Base-by-base conservation (phyloP, 2,797 vertebrate species). In the Enteromius viviparus region DNA sequence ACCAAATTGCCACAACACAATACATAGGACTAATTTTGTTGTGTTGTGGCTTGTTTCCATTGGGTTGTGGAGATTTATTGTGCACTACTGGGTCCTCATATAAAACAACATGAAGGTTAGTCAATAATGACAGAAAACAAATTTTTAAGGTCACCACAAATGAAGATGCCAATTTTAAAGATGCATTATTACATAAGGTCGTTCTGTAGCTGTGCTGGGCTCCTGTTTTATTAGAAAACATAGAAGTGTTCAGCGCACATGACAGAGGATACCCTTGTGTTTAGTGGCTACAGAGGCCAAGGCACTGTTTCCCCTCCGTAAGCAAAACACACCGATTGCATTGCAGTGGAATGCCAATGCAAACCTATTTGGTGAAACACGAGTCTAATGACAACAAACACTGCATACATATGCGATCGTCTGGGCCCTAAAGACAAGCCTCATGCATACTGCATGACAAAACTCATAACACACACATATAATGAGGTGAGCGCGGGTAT, bases 291-390 rank as follows among this genome's bases (percentile, higher is more conserved):
- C 37, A 75, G 78, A 75, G 45, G 64, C 60, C 81, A 37, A 21
- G 23, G 81, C 26, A 32, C 34, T 49, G 62, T 74, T 84, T 82
- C 64, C 51, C 34, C 51, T 60, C 71, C 23, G 58, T 79, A 77
- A 85, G 85, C 83, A 85, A 86, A 85, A 86, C 42, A 32, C 69
- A 72, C 84, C 32, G 81, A 87, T 85, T 83, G 78, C 70, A 65
- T 29, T 60, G 77, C 71, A 72, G 6, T 32, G 49, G 78, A 62
- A 79, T 80, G 32, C 51, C 77, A 86, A 80, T 76, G 77, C 64
- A 80, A 83, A 83, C 49, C 76, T 78, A 62, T 68, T 85, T 40
- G 65, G 70, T 21, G 21, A 83, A 74, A 70, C 74, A 55, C 49
- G 1, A 72, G 51, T 60, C 71, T 81, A 85, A 85, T 75, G 47